Base-by-base conservation (phyloP, 2,888 invertebrate species). In the Drosophila macrospina region DNA sequence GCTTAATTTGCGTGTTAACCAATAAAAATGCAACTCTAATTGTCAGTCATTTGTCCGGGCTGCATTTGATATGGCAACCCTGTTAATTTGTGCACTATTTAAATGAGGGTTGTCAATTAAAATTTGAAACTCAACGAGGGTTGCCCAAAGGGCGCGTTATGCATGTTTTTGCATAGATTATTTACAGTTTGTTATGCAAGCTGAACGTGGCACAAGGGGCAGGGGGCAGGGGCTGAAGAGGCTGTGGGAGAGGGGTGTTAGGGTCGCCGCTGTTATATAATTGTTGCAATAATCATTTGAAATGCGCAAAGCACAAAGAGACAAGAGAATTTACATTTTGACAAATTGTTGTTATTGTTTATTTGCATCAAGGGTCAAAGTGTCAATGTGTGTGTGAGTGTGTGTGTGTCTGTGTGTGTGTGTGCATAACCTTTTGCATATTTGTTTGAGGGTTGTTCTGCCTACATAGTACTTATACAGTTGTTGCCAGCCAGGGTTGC, bases 101-200 rank as follows among this genome's bases (percentile, higher is more conserved):
- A 73, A 72, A 59, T 79, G 79, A 74, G 64, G 60, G 56, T 54
- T 74, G 73, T 56, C 59, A 67, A 67, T 75, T 42, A 36, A 57
- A 62, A 52, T 71, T 62, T 48, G 30, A 42, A 32, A 48, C 20
- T 42, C 24, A 47, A 47, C n/a, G 44, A 68, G 51, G 59, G 60
- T 66, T 61, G 60, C 62, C 42, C 5, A 3, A 45, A 47, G 13
- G 26, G 30, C 15, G 45, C 10, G 13, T 51, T 60, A 37, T 57
- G 86, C 89, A 87, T 83, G 83, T 83, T 89, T 83, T 83, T 89
- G 88, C 89, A 83, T 83, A 83, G 89, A 83, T 83, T 83, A 83
- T 86, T 45, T 69, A 82, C 82, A 81, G 60, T 82, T 85, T 63
- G 86, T 85, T 82, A 78, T 72, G 84, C 15, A 1, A 36, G 20